These are phyloP conservation scores for Olivierus martensii DNA, from an alignment of 1,140 invertebrate genomes.

Conservation along the genomic window DNA sequence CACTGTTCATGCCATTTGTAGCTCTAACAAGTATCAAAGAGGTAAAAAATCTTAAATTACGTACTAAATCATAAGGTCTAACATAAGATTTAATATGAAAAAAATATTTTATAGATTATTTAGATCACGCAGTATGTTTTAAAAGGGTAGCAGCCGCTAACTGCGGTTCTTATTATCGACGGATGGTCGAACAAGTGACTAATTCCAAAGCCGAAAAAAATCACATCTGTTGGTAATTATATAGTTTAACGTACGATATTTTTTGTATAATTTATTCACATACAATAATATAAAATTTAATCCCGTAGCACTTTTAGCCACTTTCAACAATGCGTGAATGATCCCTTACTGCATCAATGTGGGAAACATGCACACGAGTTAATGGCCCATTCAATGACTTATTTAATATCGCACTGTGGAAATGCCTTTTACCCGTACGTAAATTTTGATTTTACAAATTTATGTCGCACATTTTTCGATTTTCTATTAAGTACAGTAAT, in stretches of 20 bases:
- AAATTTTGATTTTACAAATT: neutral
- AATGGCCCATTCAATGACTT: conserved; percentile 22
- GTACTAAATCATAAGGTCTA: neutral
- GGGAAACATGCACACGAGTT: conserved; percentile 17
- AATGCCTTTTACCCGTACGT: conserved; percentile 14
- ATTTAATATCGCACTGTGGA: conserved; percentile 18
- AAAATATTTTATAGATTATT: conserved; percentile 17
- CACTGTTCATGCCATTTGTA: conserved; percentile 24
- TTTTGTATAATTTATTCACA: no score
- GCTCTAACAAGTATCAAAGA: conserved; percentile 21
- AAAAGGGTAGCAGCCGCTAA: conserved; percentile 19
- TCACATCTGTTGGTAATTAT: conserved; percentile 22
- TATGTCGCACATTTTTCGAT: no score
- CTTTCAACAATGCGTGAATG: conserved; percentile 21
- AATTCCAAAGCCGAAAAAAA: conserved; percentile 18
- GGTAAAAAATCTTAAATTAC: conserved; percentile 10
- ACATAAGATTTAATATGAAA: no score
- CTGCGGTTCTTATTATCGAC: conserved; percentile 19
- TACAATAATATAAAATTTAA: neutral
- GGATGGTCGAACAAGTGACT: conserved; percentile 18
- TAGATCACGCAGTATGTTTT: conserved; percentile 20
- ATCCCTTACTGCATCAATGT: conserved; percentile 19
- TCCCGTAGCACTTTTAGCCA: conserved; percentile 18
- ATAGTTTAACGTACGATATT: no score
- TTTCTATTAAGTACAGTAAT: no score